These are phyloP conservation scores for Donacobius atricapilla DNA, from an alignment of 2,113 vertebrate species.

Conservation along the genomic window DNA sequence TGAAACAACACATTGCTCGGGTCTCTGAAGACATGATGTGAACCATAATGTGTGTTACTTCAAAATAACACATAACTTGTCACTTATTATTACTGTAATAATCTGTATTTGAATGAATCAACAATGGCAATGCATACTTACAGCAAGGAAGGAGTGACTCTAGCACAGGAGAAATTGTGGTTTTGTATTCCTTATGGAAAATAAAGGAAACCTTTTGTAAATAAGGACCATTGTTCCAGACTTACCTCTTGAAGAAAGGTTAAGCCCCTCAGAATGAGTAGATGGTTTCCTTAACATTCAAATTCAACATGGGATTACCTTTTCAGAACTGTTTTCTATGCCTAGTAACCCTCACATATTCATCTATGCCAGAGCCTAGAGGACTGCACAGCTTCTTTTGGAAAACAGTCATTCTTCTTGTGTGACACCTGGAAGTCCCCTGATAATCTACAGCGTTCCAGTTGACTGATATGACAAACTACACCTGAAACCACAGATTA, in stretches of 20 bases:
- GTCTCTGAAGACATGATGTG: constrained; percentile 49
- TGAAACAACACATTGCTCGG: constrained; percentile 23
- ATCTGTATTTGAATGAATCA: constrained; percentile 12
- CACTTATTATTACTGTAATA: constrained; percentile 36
- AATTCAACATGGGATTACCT: constrained; percentile 43
- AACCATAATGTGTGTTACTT: constrained; percentile 53
- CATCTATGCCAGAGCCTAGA: constrained; percentile 20
- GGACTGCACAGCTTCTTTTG: constrained; percentile 53
- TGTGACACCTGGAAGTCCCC: constrained; percentile 36
- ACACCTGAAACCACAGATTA: constrained; percentile 32
- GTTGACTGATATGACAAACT: constrained; percentile 17
- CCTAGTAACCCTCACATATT: constrained; percentile 21
- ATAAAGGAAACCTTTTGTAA: constrained; percentile 44
- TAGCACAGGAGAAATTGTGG: background rate
- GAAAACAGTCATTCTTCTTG: constrained; percentile 56
- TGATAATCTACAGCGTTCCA: constrained; percentile 25
- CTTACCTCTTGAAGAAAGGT: constrained; percentile 48
- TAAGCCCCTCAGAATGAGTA: constrained; percentile 44
- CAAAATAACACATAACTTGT: constrained; percentile 56
- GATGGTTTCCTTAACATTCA: constrained; percentile 39
- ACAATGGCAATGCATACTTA: background rate
- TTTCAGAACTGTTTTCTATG: constrained; percentile 32
- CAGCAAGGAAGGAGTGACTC: background rate
- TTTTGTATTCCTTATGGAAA: constrained; percentile 44
- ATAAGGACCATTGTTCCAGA: constrained; percentile 28